These are phyloP conservation scores for Channa maculata DNA, from an alignment of 2,113 vertebrate genomes.

Conservation along the genomic window DNA sequence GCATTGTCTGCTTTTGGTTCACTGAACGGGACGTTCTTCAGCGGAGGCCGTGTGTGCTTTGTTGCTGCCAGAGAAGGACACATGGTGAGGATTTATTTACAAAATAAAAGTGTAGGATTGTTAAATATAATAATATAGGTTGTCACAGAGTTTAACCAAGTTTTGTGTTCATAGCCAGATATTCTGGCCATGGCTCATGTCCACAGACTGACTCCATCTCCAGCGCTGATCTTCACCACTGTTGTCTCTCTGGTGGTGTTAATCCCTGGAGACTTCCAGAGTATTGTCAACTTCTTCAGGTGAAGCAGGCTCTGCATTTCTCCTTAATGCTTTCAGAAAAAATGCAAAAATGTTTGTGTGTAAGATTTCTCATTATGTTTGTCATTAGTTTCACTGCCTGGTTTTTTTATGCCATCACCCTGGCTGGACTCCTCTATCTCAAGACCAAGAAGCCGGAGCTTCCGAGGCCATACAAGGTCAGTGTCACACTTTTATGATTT, in stretches of 20 bases:
- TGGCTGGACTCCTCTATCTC: constrained; percentile 89
- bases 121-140: not conserved
- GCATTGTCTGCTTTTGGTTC: constrained; percentile 90
- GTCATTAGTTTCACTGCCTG: constrained; percentile 88
- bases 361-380: not conserved
- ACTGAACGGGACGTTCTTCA: constrained; percentile 87
- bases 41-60: constrained; percentile 86
- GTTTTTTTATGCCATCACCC: constrained; percentile 88
- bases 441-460: constrained; percentile 89
- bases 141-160: not conserved
- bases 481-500: constrained; percentile 10
- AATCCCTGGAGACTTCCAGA: constrained; percentile 86
- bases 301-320: constrained; percentile 46
- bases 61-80: constrained; percentile 91
- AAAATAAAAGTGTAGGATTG: not conserved
- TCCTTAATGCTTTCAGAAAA: not conserved
- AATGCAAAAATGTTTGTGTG: not conserved
- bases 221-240: constrained; percentile 89
- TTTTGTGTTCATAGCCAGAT: constrained; percentile 80
- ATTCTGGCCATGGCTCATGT: constrained; percentile 90
- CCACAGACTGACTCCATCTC: constrained; percentile 85
- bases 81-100: constrained; percentile 82
- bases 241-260: constrained; percentile 86
- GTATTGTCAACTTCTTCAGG: constrained; percentile 90
- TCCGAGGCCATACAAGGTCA: constrained; percentile 86